These are phyloP conservation scores for Amblyjoppa fuscipennis DNA, from an alignment of 2,888 invertebrate species.

Conservation along the genomic window DNA sequence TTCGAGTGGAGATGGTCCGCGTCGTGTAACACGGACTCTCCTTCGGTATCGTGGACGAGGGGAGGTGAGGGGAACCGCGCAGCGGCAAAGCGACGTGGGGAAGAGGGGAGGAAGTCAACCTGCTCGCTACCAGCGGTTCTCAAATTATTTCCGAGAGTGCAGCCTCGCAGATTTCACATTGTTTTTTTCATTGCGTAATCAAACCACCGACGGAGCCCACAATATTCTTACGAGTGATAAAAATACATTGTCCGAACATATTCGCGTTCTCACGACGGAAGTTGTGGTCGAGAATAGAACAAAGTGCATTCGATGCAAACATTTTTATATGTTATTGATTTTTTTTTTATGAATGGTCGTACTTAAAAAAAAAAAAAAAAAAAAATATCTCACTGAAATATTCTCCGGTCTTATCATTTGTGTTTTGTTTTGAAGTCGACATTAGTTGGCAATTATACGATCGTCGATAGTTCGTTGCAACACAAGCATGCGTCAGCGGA, in stretches of 20 bases:
- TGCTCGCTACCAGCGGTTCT: constrained; percentile 81
- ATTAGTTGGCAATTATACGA: constrained; percentile 1
- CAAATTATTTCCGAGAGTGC: constrained; percentile 69
- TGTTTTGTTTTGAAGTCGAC: constrained; percentile 16
- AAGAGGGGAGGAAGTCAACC: constrained; percentile 78
- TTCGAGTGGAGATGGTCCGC: constrained; percentile 77
- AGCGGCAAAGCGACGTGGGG: constrained; percentile 52
- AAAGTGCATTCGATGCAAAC: not conserved
- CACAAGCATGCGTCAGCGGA: constrained; percentile 44
- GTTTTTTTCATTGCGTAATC: constrained; percentile 69
- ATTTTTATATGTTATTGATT: not conserved
- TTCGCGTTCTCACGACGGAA: not conserved
- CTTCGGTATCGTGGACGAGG: constrained; percentile 72
- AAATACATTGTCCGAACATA: not conserved
- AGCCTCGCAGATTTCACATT: constrained; percentile 10
- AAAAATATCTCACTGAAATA: constrained; percentile 4
- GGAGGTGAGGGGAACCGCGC: constrained; percentile 70
- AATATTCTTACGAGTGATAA: constrained; percentile 34
- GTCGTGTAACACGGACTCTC: constrained; percentile 79
- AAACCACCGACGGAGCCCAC: not conserved
- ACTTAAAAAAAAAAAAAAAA: not conserved
- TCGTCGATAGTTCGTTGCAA: constrained; percentile 29
- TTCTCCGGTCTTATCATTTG: not conserved
- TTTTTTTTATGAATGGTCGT: not conserved
- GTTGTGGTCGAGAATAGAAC: not conserved